Base-by-base conservation (phyloP, 2,797 vertebrate genomes). In the Peromyscus eremicus region DNA sequence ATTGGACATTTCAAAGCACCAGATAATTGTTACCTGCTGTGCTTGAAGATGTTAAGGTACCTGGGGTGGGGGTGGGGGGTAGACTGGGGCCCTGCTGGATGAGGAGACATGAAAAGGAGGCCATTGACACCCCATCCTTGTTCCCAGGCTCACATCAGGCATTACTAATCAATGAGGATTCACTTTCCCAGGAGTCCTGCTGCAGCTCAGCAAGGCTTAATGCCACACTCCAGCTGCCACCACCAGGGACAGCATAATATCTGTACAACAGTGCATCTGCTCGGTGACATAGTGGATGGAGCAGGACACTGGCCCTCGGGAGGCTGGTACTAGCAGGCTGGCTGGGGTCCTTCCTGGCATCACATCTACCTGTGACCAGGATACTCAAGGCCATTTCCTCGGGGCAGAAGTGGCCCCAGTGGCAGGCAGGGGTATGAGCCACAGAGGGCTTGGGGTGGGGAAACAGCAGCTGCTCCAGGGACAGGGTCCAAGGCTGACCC, bases 111-210 rank as follows among this genome's bases (percentile, higher is more conserved):
- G n/a, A 10, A 55, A 37, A 12, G 49, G 66, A 37, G 46, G 55
- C 14, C 52, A 27, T 1, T 29, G 49, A 34, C 5, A 46, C 14
- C 1, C 70, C 17, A 23, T 75, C 27, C 37, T 89, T 37, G 11
- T 37, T 23, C 64, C 17, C 16, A 34, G 1, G 9, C 25, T 52
- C 52, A 43, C 37, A 43, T 29, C 70, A 89, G 52, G 17, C 52
- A 60, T 75, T 60, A 89, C 55, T 75, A 75, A 43, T 89, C 86
- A 75, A 89, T 75, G 49, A 75, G 10, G 37, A 89, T 60, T 73
- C 86, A 14, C 0, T 57, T 57, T 57, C 68, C n/a, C 27, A 34
- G 10, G 52, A 88, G 70, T 60, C 27, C 0, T 0, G 0, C 32
- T 17, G 10, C n/a, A 60, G 52, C 62, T 70, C 68, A 21, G 1